Percentiles rank a stretch among this genome's conserved stretches.
phyloP scores from a whole-genome alignment of 1,140 invertebrate species.

The Megalonaias nervosa region DNA sequence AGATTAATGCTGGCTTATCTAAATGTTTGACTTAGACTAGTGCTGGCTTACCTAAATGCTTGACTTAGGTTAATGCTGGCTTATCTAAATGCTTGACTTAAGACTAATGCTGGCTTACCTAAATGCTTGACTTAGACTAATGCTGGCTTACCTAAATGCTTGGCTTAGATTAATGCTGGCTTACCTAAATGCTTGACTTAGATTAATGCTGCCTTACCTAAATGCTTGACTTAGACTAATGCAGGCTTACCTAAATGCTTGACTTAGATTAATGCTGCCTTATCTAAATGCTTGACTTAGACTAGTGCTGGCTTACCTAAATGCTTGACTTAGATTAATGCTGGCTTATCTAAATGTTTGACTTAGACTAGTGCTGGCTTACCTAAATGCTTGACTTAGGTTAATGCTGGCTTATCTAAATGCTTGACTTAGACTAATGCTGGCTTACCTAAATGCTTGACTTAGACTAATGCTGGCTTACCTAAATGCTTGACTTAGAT shows the following conservation, averaged over 20 bases:
- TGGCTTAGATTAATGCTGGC: background rate
- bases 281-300: constrained; percentile 11
- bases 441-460: constrained; percentile 61
- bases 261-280: constrained; percentile 59
- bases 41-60: constrained; percentile 55
- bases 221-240: background rate
- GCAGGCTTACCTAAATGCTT: constrained; percentile 58
- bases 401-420: constrained; percentile 54
- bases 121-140: constrained; percentile 62
- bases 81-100: constrained; percentile 14
- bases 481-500: background rate
- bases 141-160: constrained; percentile 44
- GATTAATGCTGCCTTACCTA: constrained; percentile 56
- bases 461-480: constrained; percentile 61
- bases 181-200: constrained; percentile 64
- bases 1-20: constrained; percentile 60
- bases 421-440: background rate
- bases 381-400: constrained; percentile 64
- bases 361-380: constrained; percentile 3
- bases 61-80: constrained; percentile 61
- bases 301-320: constrained; percentile 46
- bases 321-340: constrained; percentile 62
- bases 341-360: constrained; percentile 41
- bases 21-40: background rate
- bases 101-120: constrained; percentile 42